Evolutionary conservation across 2,888 invertebrate genomes (phyloP), one percentile per base, ranked within the genome.

Genomic region (Caenorhabditis plicata): DNA sequence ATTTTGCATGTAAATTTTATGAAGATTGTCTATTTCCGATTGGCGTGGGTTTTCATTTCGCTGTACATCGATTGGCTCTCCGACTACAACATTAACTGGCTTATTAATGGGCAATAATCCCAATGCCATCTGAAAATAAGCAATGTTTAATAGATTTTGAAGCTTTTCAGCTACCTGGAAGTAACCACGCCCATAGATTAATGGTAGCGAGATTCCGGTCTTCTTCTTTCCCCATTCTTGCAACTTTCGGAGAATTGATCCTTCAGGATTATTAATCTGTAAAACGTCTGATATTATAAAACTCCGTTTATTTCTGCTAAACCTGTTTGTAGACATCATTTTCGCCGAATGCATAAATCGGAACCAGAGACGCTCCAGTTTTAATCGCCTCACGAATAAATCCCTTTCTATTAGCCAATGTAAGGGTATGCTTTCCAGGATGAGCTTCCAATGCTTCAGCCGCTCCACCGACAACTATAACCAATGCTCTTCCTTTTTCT

Each of bases 1-100:
- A 7, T 85, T 85, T 8, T 87, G 81, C 3, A 87, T 86, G 81
- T 94, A 94, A 74, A 86, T 85, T 2, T 84, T 82, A 80, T 95
- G 94, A 2, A 91, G 84, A n/a, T 86, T 84, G 44, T 90, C 86
- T 17, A 95, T 86, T 77, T 90, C 86, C 63, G 89, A 88, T 4
- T 84, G 80, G 0, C 87, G 87, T 0, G 94, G 93, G 22, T 88
- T 85, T 9, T 84, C 81, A 64, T 86, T 87, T 82, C 86, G 87
- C 40, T 86, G 84, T 0, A 93, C 86, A 50, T 88, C 87, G 75
- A 95, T 87, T 2, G 94, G 92, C 20, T 85, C 84, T 2, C 94
- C 95, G 78, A 95, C 92, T 73, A 95, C 90, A 73, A 90, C 90
- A 27, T 88, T 87, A 29, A 96, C 87, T 0, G 90, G 89, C 56